Percentiles rank a stretch among this genome's conserved stretches.
These are phyloP conservation scores for Molorchus minor DNA, from an alignment of 2,888 invertebrate species.

Conservation along the genomic window DNA sequence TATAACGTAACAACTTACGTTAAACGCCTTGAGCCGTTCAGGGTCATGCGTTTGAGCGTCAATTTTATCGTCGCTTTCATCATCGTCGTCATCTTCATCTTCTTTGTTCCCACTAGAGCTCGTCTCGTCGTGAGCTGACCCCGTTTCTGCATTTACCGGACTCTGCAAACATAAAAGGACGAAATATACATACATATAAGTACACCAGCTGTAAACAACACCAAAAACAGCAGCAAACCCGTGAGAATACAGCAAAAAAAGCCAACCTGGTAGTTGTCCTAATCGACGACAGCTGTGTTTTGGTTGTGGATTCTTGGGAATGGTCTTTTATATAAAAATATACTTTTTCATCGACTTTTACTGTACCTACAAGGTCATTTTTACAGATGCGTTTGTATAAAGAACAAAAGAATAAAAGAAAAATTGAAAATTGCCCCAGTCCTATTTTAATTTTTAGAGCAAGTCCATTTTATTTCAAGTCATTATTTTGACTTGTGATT, in stretches of 20 bases:
- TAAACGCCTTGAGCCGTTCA: slow-evolving; percentile 94
- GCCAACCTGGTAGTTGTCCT: no score
- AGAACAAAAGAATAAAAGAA: no score
- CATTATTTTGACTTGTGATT: no score
- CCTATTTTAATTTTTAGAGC: no score
- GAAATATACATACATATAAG: slow-evolving; percentile 28
- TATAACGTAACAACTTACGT: slow-evolving; percentile 70
- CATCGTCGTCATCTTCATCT: slow-evolving; percentile 89
- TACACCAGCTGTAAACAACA: neutral
- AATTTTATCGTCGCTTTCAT: slow-evolving; percentile 90
- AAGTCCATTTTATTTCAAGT: no score
- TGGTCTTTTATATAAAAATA: no score
- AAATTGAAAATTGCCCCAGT: no score
- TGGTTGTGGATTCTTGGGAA: neutral
- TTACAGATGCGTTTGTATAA: neutral
- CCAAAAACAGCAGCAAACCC: slow-evolving; percentile 7
- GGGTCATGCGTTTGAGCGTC: slow-evolving; percentile 89
- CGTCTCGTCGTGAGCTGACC: slow-evolving; percentile 84
- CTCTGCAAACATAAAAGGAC: slow-evolving; percentile 65
- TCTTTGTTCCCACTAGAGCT: slow-evolving; percentile 87
- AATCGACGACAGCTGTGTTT: neutral
- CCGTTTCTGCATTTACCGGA: slow-evolving; percentile 72
- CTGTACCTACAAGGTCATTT: neutral
- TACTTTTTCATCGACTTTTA: no score
- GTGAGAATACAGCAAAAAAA: no score